Base-by-base conservation (phyloP, 2,888 invertebrate genomes). In the Panzeria rudis region DNA sequence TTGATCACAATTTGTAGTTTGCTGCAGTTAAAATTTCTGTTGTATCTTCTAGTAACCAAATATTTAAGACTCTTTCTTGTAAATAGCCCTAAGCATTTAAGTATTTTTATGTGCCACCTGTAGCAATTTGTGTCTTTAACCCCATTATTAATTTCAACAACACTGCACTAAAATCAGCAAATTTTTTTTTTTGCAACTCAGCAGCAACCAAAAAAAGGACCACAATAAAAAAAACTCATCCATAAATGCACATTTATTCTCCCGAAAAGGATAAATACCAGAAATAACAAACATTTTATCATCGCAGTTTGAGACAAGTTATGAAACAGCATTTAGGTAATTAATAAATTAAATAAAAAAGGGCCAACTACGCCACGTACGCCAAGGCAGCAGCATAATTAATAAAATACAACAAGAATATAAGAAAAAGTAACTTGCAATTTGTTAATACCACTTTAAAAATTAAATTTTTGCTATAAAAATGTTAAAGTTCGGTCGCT, bases 361-460 rank as follows among this genome's bases (percentile, higher is more conserved):
- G 68, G 29, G 41, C 61, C 56, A 78, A 52, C 25, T 44, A 64
- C 52, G 20, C 44, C 52, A 50, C 32, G 35, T 11, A 25, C 44
- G 44, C 29, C 59, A 47, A 20, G 52, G n/a, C 75, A 75, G 35
- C 66, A 56, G 29, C 4, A 54, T 5, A 35, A 56, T 44, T 41
- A 54, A 23, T 54, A 71, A 44, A 35, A 61, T 13, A 23, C 64
- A 68, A 75, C 59, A 66, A 68, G 9, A 66, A 35, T 32, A 20
- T 23, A 83, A 64, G 41, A 15, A 81, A 76, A 76, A 76, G 76
- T 77, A 75, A 69, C 78, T 59, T 86, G 86, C 86, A 87, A 87
- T 87, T 87, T 87, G 87, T 87, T 86, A 84, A 83, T 86, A 84
- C 86, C 86, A 86, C 86, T 84, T 87, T 84, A 86, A 85, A 61